These are phyloP conservation scores for Drosophila virilis DNA, from an alignment of 1,140 invertebrate species.

Conservation along the genomic window DNA sequence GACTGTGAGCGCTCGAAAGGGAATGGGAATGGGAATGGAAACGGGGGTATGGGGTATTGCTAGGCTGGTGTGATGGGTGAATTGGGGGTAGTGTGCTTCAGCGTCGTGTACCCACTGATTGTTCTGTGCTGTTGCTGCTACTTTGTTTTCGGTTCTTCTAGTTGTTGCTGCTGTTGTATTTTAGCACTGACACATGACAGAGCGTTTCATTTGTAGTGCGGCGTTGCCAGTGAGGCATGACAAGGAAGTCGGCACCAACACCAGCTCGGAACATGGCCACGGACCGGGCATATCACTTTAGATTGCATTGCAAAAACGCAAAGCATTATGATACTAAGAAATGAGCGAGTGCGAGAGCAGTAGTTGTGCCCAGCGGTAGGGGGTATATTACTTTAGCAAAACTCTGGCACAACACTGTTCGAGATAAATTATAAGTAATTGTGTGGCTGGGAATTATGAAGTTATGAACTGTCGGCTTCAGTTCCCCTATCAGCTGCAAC, in stretches of 20 bases:
- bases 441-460: slow-evolving; percentile 55
- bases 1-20: slow-evolving; percentile 56
- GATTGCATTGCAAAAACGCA: slow-evolving; percentile 55
- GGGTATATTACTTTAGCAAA: slow-evolving; percentile 15
- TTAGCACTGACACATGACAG: slow-evolving; percentile 77
- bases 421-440: slow-evolving; percentile 56
- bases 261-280: slow-evolving; percentile 22
- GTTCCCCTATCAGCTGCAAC: background rate
- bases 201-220: slow-evolving; percentile 77
- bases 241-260: slow-evolving; percentile 56
- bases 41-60: background rate
- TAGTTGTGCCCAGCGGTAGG: background rate
- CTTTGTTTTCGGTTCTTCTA: slow-evolving; percentile 43
- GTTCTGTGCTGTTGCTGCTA: slow-evolving; percentile 55
- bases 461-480: slow-evolving; percentile 37
- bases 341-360: background rate
- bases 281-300: slow-evolving; percentile 30
- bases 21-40: slow-evolving; percentile 20
- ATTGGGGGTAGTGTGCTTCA: slow-evolving; percentile 2
- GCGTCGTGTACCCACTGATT: slow-evolving; percentile 69
- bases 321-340: slow-evolving; percentile 16
- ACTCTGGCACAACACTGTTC: slow-evolving; percentile 27
- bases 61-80: slow-evolving; percentile 1
- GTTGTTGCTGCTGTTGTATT: slow-evolving; percentile 37
- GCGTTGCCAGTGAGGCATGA: slow-evolving; percentile 54